phyloP scores from a whole-genome alignment of 2,888 invertebrate genomes.

The Apotomis turbidana region DNA sequence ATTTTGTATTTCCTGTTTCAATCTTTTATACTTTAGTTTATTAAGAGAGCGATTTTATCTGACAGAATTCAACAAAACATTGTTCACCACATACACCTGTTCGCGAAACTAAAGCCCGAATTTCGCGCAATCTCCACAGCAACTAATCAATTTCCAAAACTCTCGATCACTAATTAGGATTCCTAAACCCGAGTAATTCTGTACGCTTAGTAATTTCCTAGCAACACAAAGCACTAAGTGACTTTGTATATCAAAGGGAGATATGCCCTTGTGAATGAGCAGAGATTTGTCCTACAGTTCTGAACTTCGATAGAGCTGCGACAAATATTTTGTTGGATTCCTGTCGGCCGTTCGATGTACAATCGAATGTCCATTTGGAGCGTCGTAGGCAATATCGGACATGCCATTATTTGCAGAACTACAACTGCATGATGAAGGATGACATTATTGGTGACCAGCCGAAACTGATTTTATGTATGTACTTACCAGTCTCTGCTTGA shows the following conservation, averaged over 20 bases:
- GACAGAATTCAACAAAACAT: too few relatives aligned
- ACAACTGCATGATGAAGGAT: too few relatives aligned
- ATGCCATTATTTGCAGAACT: neutral
- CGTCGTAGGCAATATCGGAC: constrained; percentile 16
- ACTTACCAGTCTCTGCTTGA: too few relatives aligned
- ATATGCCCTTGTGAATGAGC: neutral
- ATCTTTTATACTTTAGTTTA: too few relatives aligned
- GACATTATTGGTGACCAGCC: too few relatives aligned
- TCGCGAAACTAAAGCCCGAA: constrained; percentile 2
- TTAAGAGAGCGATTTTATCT: too few relatives aligned
- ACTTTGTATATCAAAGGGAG: neutral
- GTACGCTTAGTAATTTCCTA: constrained; percentile 5
- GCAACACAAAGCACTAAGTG: neutral
- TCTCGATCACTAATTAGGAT: constrained; percentile 32
- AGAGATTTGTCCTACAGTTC: constrained; percentile 10
- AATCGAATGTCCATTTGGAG: constrained; percentile 26
- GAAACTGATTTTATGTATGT: too few relatives aligned
- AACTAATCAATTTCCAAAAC: constrained; percentile 17
- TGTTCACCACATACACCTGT: too few relatives aligned
- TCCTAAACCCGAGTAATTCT: constrained; percentile 20
- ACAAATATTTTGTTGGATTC: constrained; percentile 43
- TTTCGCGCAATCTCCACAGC: constrained; percentile 20
- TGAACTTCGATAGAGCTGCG: constrained; percentile 8
- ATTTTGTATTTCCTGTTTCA: too few relatives aligned
- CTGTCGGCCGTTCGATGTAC: constrained; percentile 24